Percentiles rank a stretch among this genome's conserved stretches.
phyloP scores from a whole-genome alignment of 2,113 vertebrate species.

The Notiomystis cincta region DNA sequence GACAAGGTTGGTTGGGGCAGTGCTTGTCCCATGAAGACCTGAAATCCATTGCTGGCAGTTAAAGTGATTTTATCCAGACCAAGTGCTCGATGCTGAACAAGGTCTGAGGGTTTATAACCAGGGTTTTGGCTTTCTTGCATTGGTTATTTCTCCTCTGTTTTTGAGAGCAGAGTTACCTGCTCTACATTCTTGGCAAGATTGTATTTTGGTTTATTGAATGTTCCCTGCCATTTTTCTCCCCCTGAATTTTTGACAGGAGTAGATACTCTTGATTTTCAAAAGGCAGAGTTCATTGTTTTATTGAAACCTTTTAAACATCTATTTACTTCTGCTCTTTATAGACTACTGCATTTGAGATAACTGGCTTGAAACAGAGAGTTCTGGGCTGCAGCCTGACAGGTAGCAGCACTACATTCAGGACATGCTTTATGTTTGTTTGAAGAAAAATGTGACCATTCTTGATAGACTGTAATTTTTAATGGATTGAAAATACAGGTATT shows the following conservation, averaged over 20 bases:
- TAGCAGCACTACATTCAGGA: not conserved
- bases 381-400: not conserved
- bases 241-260: not conserved
- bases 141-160: not conserved
- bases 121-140: not conserved
- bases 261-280: not conserved
- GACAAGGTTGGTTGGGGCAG: not conserved
- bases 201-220: not conserved
- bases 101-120: not conserved
- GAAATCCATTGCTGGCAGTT: not conserved
- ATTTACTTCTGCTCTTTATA: not conserved
- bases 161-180: not conserved
- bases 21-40: not conserved
- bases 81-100: not conserved
- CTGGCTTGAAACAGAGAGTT: not conserved
- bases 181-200: not conserved
- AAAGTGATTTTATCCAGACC: not conserved
- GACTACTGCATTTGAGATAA: not conserved
- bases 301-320: not conserved
- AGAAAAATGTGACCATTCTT: slow-evolving; percentile 1
- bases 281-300: not conserved
- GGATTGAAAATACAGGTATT: not conserved
- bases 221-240: not conserved
- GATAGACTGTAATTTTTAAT: slow-evolving; percentile 48
- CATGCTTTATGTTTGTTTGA: not conserved